phyloP scores from a whole-genome alignment of 1,140 invertebrate genomes.

The Diorhabda sublineata region DNA sequence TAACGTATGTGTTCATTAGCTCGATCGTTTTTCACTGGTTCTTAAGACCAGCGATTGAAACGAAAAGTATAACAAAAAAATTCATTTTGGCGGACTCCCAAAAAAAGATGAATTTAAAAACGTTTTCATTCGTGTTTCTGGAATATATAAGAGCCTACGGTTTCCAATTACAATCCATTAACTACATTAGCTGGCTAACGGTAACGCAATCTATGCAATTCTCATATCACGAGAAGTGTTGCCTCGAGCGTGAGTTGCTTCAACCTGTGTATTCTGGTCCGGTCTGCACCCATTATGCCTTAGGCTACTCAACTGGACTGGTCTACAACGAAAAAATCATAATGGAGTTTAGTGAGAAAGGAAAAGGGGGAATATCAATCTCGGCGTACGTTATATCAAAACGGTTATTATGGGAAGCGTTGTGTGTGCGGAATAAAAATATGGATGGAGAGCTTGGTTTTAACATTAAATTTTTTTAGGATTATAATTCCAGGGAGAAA shows the following conservation, averaged over 20 bases:
- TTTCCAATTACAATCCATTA: slow-evolving; percentile 2
- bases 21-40: too few relatives aligned
- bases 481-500: too few relatives aligned
- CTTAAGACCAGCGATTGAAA: too few relatives aligned
- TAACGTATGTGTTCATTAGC: too few relatives aligned
- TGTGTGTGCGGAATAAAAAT: too few relatives aligned
- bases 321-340: background rate
- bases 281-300: background rate
- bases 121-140: background rate
- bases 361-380: background rate
- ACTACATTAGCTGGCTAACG: slow-evolving; percentile 1
- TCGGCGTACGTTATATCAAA: slow-evolving; percentile 2
- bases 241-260: background rate
- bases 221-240: background rate
- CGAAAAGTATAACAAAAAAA: too few relatives aligned
- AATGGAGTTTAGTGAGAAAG: background rate
- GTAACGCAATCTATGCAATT: slow-evolving; percentile 1
- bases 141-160: background rate
- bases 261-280: background rate
- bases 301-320: background rate
- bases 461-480: too few relatives aligned
- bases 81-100: too few relatives aligned
- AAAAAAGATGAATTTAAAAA: background rate
- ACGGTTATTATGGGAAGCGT: background rate
- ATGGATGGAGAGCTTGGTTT: too few relatives aligned